A percentile compares a stretch with the other conserved stretches of the same genome.
These are phyloP conservation scores for Drosophila trapezifrons DNA, from an alignment of 1,140 invertebrate species.

Conservation along the genomic window DNA sequence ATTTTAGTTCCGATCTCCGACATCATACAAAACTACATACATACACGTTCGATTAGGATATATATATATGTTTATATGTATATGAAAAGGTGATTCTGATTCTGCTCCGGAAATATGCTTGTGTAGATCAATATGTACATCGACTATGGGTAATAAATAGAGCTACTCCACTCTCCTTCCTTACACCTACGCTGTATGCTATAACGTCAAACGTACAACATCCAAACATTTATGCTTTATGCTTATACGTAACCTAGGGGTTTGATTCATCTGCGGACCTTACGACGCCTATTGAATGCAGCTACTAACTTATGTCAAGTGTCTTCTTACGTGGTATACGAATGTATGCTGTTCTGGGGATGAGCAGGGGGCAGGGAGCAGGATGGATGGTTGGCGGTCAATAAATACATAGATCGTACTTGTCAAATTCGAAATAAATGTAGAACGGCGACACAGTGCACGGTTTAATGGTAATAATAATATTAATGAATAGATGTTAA, in stretches of 20 bases:
- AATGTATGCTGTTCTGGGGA: slow-evolving; percentile 62
- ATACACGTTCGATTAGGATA: slow-evolving; percentile 8
- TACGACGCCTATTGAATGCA: slow-evolving; percentile 48
- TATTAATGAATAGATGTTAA: slow-evolving; percentile 61
- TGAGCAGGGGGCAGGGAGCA: slow-evolving; percentile 13
- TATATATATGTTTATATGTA: slow-evolving; percentile 8
- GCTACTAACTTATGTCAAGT: slow-evolving; percentile 65
- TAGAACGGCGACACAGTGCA: slow-evolving; percentile 26
- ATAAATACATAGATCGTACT: slow-evolving; percentile 58
- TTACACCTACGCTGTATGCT: slow-evolving; percentile 38
- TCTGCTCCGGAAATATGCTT: slow-evolving; percentile 2
- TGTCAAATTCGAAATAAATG: slow-evolving; percentile 55
- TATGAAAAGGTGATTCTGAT: slow-evolving; percentile 18
- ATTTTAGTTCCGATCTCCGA: slow-evolving; percentile 34
- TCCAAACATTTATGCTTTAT: slow-evolving; percentile 55
- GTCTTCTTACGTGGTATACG: slow-evolving; percentile 73
- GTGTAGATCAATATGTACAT: slow-evolving; percentile 47
- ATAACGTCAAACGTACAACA: slow-evolving; percentile 78
- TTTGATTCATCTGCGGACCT: slow-evolving; percentile 48
- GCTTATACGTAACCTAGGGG: slow-evolving; percentile 30
- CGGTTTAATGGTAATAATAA: slow-evolving; percentile 35
- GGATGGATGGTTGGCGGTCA: slow-evolving; percentile 31
- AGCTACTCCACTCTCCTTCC: slow-evolving; percentile 7
- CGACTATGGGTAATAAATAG: slow-evolving; percentile 23
- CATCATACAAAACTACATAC: slow-evolving; percentile 19